Base-by-base conservation (phyloP, 2,888 invertebrate genomes). In the Drosophila suboccidentalis region DNA sequence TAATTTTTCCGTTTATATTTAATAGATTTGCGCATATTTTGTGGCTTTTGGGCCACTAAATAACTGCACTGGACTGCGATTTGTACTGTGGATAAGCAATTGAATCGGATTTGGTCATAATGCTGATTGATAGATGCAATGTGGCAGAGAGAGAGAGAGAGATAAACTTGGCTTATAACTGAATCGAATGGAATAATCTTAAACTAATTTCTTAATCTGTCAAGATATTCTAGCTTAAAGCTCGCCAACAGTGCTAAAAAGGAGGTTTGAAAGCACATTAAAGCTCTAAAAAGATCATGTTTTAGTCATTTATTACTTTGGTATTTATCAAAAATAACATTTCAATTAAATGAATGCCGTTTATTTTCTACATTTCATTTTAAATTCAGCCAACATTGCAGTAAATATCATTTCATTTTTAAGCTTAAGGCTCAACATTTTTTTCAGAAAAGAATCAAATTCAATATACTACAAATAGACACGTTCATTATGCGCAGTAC, bases 1-100 rank as follows among this genome's bases (percentile, higher is more conserved):
- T 73, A 66, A 85, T 80, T 71, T 82, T 78, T 22, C 11, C 61
- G 49, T 65, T 53, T 50, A 60, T 55, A 61, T 55, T 73, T 77
- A 69, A 77, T 69, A 69, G 58, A 73, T 65, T 73, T 69, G 64
- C 53, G 47, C 46, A 65, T 54, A 64, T 54, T 62, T 59, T 60
- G 57, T 49, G 17, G 34, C 32, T 49, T 32, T 13, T 22, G 51
- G n/a, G 26, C 22, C 22, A 19, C 22, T 19, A 13, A 22, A 22
- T 22, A 44, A 13, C 51, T 39, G 26, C 36, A 19, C 66, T 44
- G 19, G 41, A 60, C 53, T 46, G 43, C 59, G 61, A 68, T 68
- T 59, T 55, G 57, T 64, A 49, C 46, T 57, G 38, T 43, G 49
- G 22, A 68, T 62, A 50, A 43, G 51, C 58, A 59, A 53, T 68